Conservation (phyloP, 2,113 vertebrate genomes). For the Pteropus alecto region DNA sequence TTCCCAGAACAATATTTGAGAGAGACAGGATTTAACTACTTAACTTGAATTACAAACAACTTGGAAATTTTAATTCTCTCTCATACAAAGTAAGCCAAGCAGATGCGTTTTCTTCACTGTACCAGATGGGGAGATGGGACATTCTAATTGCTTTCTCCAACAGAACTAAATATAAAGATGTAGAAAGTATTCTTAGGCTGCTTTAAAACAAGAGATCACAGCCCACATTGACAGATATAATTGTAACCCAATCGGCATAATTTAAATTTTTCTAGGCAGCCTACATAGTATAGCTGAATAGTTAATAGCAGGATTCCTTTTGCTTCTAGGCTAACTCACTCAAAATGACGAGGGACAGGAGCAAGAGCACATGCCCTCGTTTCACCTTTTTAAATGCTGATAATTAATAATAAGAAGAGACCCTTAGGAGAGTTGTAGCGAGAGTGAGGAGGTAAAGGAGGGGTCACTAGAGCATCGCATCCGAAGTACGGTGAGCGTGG, state of each 20-base stretch:
- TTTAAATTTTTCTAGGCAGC: conserved; percentile 28
- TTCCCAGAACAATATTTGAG: conserved; percentile 55
- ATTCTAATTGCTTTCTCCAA: conserved; percentile 60
- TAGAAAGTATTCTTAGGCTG: conserved; percentile 56
- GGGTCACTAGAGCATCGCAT: background rate
- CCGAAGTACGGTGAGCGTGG: background rate
- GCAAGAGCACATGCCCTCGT: background rate
- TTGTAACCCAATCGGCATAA: conserved; percentile 58
- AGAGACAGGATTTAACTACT: conserved; percentile 32
- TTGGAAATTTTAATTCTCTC: conserved; percentile 51
- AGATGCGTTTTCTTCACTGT: conserved; percentile 48
- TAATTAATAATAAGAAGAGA: background rate
- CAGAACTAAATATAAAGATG: conserved; percentile 66
- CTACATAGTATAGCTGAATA: conserved; percentile 12
- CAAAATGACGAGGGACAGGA: background rate
- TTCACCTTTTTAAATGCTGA: background rate
- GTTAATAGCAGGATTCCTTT: background rate
- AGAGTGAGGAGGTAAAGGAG: background rate
- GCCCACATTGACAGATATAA: conserved; percentile 61
- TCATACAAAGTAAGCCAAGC: conserved; percentile 39
- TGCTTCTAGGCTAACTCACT: conserved; percentile 5
- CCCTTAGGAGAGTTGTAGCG: background rate
- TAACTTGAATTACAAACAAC: conserved; percentile 52
- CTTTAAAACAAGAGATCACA: conserved; percentile 66
- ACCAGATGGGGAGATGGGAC: conserved; percentile 51